phyloP scores from a whole-genome alignment of 2,797 vertebrate species.

The Morelia viridis region DNA sequence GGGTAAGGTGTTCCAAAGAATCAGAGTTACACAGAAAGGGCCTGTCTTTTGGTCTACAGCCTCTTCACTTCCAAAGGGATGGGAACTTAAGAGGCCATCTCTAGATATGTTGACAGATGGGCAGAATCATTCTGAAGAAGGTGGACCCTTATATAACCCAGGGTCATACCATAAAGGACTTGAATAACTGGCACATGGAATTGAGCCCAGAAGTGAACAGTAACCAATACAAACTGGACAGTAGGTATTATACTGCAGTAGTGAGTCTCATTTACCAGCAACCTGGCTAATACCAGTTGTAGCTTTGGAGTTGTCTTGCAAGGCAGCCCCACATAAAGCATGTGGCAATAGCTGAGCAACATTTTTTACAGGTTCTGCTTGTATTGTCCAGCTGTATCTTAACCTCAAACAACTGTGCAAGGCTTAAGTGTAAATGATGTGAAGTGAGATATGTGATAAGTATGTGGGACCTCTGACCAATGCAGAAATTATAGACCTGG shows the following conservation, averaged over 20 bases:
- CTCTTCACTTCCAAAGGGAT: background rate
- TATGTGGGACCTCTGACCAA: conserved; percentile 36
- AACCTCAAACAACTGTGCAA: background rate
- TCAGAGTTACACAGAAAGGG: background rate
- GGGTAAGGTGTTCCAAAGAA: background rate
- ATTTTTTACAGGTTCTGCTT: background rate
- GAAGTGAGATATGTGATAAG: background rate
- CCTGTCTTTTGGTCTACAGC: background rate
- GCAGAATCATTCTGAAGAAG: background rate
- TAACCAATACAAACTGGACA: too few relatives aligned
- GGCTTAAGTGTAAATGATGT: background rate
- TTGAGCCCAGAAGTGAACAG: too few relatives aligned
- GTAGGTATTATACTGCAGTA: too few relatives aligned
- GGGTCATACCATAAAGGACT: too few relatives aligned
- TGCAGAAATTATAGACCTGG: conserved; percentile 56
- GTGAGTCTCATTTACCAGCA: too few relatives aligned
- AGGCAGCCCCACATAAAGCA: too few relatives aligned
- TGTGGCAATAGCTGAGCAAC: too few relatives aligned
- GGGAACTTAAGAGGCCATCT: background rate
- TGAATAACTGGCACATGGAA: too few relatives aligned
- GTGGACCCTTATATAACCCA: background rate
- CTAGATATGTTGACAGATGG: background rate
- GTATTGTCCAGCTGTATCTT: background rate
- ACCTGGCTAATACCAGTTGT: too few relatives aligned
- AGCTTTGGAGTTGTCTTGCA: too few relatives aligned